Base-by-base conservation (phyloP, 2,888 invertebrate genomes). In the Stomorhina lunata region DNA sequence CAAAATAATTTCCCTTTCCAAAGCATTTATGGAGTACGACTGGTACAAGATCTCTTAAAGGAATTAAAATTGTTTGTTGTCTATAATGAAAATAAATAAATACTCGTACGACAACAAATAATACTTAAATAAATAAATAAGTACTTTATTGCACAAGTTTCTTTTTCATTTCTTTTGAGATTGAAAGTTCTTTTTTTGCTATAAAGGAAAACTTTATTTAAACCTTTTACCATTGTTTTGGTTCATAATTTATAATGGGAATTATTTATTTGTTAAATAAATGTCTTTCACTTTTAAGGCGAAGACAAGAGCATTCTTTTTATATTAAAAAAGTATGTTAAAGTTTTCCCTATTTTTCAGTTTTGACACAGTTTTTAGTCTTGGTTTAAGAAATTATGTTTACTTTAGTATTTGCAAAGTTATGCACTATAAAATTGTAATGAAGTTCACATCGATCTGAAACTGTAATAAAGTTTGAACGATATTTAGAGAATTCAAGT, bases 101-200 rank as follows among this genome's bases (percentile, higher is more conserved):
- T 53, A 69, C 12, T 22, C 15, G 17, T 22, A 50, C 27, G 59
- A 59, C 10, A 27, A 29, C 50, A 22, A 57, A 25, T 55, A 79
- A n/a, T n/a, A n/a, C n/a, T n/a, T n/a, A n/a, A n/a, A n/a, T n/a
- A n/a, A n/a, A 20, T 48, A 37, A 15, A 17, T 15, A 48, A 34
- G 17, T n/a, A 40, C 10, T 45, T 55, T 22, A 20, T 22, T 34
- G 29, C n/a, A 27, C 53, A 45, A 53, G 27, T 71, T 65, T 71
- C 20, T 20, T 50, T 79, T 48, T 27, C n/a, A 34, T 72, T 50
- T 77, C 12, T 34, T 63, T 57, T 32, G 59, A 72, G 53, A 76
- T 72, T 72, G 76, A 81, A 81, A 81, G 76, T 81, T 81, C 72
- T 81, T 66, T 71, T 17, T 32, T 48, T 25, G 15, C 29, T 17